A percentile compares a stretch with the other conserved stretches of the same genome.
These are phyloP conservation scores for Mus caroli DNA, from an alignment of 2,797 vertebrate genomes.

Conservation along the genomic window DNA sequence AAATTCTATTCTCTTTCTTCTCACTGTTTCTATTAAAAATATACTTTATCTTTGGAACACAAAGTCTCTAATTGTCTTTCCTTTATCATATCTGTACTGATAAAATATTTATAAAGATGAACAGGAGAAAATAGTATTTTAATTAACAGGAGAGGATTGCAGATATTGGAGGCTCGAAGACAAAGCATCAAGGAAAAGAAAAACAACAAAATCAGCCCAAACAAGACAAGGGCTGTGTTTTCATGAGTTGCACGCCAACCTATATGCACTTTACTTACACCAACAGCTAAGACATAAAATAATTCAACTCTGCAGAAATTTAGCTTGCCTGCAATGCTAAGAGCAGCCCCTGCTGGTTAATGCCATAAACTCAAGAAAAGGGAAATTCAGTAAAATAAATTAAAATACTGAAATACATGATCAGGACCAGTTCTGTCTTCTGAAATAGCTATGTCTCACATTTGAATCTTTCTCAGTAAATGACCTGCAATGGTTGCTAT, in stretches of 20 bases:
- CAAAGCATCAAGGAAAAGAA: constrained; percentile 40
- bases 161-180: neutral
- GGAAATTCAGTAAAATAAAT: constrained; percentile 37
- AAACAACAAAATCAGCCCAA: neutral
- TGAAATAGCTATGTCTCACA: neutral
- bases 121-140: constrained; percentile 16
- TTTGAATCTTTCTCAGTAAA: constrained; percentile 10
- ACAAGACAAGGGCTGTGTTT: neutral
- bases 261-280: constrained; percentile 47
- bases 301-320: constrained; percentile 65
- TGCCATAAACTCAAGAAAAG: constrained; percentile 16
- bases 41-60: constrained; percentile 18
- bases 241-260: constrained; percentile 33
- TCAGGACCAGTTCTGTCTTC: neutral
- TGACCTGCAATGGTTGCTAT: neutral
- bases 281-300: constrained; percentile 22
- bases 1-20: constrained; percentile 9
- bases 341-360: constrained; percentile 80
- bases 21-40: constrained; percentile 48
- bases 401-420: constrained; percentile 47
- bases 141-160: neutral
- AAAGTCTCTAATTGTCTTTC: constrained; percentile 13
- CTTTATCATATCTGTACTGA: neutral
- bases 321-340: constrained; percentile 70
- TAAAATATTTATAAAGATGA: constrained; percentile 45